Base-by-base conservation (phyloP, 2,888 invertebrate genomes). In the Pelosia muscerda region DNA sequence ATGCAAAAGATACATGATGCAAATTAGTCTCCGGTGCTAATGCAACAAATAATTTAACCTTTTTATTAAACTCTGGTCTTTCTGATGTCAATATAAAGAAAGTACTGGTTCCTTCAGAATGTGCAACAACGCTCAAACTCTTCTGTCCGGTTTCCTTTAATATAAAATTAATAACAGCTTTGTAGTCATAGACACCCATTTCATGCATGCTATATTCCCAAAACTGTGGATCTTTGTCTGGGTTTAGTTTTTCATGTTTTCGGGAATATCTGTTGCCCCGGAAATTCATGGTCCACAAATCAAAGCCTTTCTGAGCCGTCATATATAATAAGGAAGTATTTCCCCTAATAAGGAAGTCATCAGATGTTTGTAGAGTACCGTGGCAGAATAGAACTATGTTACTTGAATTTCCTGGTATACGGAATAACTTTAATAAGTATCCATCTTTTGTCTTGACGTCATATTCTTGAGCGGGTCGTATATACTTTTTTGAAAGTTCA, bases 121-220 rank as follows among this genome's bases (percentile, higher is more conserved):
- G 59, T 9, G 60, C 76, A 53, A 69, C 54, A 19, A 77, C 34
- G 31, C 65, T 71, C n/a, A 76, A 28, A 53, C 58, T 22, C 28
- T 56, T 3, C 9, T 55, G 19, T 19, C 26, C 54, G 22, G 74
- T 76, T 49, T n/a, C 59, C 0, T 63, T 10, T 13, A 77, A 62
- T 15, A 59, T 26, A 15, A 64, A 66, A 42, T 76, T 77, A 57
- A 77, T 69, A 5, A 71, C 56, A 4, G 76, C 74, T 38, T 55
- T 22, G 31, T 71, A 69, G 56, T 67, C 75, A 15, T 66, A 64
- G 26, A 69, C 49, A n/a, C 66, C 75, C 22, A 60, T 68, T 54
- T 71, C 78, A 0, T 76, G 66, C 65, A 76, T 68, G 19, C 75
- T 76, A 55, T 25, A 77, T 5, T 74, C 28, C 78, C 78, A 76